Evolutionary conservation across 2,888 invertebrate species (phyloP).

Genomic region (Girardia tigrina): DNA sequence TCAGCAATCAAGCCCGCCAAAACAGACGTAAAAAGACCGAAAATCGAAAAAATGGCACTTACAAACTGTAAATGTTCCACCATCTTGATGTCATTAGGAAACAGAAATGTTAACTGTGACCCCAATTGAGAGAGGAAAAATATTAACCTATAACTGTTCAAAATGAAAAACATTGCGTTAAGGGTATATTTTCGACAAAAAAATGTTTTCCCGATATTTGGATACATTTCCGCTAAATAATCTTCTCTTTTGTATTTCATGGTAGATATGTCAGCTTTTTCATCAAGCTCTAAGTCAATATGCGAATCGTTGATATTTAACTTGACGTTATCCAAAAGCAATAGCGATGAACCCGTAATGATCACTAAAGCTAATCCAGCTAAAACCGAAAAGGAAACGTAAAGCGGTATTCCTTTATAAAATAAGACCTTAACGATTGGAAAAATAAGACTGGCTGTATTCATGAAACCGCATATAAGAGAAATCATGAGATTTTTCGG

Average conservation of each 20-base stretch:
- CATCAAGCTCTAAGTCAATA: neutral
- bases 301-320: neutral
- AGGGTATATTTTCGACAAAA: neutral
- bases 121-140: slow-evolving; percentile 11
- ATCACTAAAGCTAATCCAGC: neutral
- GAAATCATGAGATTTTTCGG: neutral
- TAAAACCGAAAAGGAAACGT: neutral
- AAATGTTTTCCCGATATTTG: neutral
- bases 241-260: neutral
- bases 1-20: neutral
- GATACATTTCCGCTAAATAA: neutral
- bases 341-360: neutral
- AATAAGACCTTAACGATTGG: neutral
- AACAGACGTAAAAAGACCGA: neutral
- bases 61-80: neutral
- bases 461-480: neutral
- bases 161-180: neutral
- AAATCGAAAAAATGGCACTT: neutral
- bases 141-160: neutral
- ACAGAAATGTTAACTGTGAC: neutral
- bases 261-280: neutral
- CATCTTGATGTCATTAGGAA: neutral
- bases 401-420: neutral
- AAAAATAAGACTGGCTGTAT: neutral
- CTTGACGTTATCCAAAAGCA: neutral